phyloP scores from a whole-genome alignment of 2,888 invertebrate species.

The Malachius bipustulatus region DNA sequence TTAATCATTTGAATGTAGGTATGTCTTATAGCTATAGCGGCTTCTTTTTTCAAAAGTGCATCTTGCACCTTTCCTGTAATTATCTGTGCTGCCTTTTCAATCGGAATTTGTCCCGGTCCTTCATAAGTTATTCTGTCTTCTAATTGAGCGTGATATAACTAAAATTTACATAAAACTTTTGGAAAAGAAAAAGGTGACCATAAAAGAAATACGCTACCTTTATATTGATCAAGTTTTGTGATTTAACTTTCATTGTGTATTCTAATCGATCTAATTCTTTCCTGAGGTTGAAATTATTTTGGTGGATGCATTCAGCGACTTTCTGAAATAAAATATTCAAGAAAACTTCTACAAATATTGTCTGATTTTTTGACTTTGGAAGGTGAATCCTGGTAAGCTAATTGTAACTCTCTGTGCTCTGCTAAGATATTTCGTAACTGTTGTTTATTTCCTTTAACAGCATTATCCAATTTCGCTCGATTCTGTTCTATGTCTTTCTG shows the following conservation, averaged over 20 bases:
- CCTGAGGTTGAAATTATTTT: conserved; percentile 49
- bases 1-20: conserved; percentile 50
- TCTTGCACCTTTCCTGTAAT: conserved; percentile 51
- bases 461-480: conserved; percentile 45
- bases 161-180: conserved; percentile 12
- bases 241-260: conserved; percentile 47
- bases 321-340: conserved; percentile 36
- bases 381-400: conserved; percentile 41
- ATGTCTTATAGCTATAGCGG: conserved; percentile 49
- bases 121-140: conserved; percentile 43
- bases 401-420: conserved; percentile 45
- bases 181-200: not conserved
- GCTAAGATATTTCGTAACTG: conserved; percentile 45
- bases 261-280: conserved; percentile 49
- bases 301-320: conserved; percentile 47
- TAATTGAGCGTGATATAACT: conserved; percentile 43
- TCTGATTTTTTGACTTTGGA: conserved; percentile 27
- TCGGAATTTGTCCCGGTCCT: conserved; percentile 29
- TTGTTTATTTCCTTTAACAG: conserved; percentile 48
- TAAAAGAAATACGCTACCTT: conserved; percentile 37
- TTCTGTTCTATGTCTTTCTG: conserved; percentile 44
- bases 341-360: conserved; percentile 14
- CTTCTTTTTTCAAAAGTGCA: conserved; percentile 50
- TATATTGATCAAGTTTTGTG: conserved; percentile 44
- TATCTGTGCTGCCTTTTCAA: conserved; percentile 44